phyloP scores from a whole-genome alignment of 2,797 vertebrate species.

The Philypnodon macrostomus region DNA sequence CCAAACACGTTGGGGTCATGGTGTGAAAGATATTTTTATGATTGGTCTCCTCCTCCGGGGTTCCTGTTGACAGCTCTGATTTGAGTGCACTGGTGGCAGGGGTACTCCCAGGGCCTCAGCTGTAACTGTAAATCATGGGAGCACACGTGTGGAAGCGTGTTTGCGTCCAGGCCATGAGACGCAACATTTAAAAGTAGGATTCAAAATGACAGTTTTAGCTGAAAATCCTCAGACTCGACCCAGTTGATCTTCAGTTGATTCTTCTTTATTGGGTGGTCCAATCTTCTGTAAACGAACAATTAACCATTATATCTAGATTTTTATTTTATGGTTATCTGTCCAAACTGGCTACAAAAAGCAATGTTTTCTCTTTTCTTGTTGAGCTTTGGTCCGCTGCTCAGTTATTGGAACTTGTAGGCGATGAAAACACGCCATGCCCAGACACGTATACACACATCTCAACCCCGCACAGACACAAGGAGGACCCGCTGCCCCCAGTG shows the following conservation, averaged over 20 bases:
- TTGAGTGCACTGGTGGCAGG: slow-evolving; percentile 65
- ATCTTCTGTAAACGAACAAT: no score
- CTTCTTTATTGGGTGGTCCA: no score
- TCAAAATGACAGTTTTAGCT: slow-evolving; percentile 25
- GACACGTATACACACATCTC: slow-evolving; percentile 24
- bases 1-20: slow-evolving; percentile 52
- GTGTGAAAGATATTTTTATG: slow-evolving; percentile 65
- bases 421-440: slow-evolving; percentile 43
- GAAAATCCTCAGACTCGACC: neutral
- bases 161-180: slow-evolving; percentile 18
- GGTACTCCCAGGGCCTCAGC: slow-evolving; percentile 66
- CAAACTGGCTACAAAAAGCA: slow-evolving; percentile 40
- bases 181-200: slow-evolving; percentile 29
- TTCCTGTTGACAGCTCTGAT: slow-evolving; percentile 71
- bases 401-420: slow-evolving; percentile 63
- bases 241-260: no score
- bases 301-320: slow-evolving; percentile 24
- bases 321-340: slow-evolving; percentile 4
- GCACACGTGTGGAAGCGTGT: slow-evolving; percentile 17
- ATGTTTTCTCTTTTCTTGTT: slow-evolving; percentile 43
- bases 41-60: slow-evolving; percentile 65
- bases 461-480: slow-evolving; percentile 31
- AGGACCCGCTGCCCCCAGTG: slow-evolving; percentile 53
- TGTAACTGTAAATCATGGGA: slow-evolving; percentile 65
- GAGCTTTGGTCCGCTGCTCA: slow-evolving; percentile 62